Base-by-base conservation (phyloP, 2,888 invertebrate species). In the Plagodis pulveraria region DNA sequence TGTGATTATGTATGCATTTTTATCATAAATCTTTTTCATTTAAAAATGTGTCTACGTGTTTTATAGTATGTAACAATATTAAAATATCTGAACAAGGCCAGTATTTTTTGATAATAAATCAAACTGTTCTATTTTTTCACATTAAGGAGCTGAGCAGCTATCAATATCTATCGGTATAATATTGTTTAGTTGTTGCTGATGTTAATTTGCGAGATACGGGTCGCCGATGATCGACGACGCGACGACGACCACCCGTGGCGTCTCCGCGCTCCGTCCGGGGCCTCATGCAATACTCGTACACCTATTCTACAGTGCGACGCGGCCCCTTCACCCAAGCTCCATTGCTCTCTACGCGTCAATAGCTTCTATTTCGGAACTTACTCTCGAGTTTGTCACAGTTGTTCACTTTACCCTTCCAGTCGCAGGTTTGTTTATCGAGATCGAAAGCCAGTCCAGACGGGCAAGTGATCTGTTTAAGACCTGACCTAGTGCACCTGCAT, bases 361-460 rank as follows among this genome's bases (percentile, higher is more conserved):
- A 90, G 85, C 85, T 83, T 85, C 81, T 81, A 77, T 83, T 80
- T 86, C 89, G 86, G 83, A 94, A 96, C 98, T 98, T 97, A 98
- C 98, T 98, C 96, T 98, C 98, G 93, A 97, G 95, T 94, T 96
- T 96, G 95, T 97, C 96, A 96, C 98, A 98, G 96, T 96, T 98
- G 95, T 94, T 96, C 95, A 98, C 98, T 96, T 98, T 97, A 95
- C 97, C 97, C 95, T 98, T 98, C 98, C 98, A 98, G 95, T 98
- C 98, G 94, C 98, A 98, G 92, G 98, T 98, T 95, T 98, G 98
- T 95, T 98, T 98, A 94, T 97, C 96, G 94, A 98, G 96, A 95
- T 98, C 98, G 95, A 98, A 98, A 94, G 98, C 96, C 95, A 98
- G 95, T 94, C 98, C 98, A 92, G 97, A 97, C 91, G 98, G 98